phyloP scores from a whole-genome alignment of 1,140 invertebrate genomes.

The Lepidostoma basale region DNA sequence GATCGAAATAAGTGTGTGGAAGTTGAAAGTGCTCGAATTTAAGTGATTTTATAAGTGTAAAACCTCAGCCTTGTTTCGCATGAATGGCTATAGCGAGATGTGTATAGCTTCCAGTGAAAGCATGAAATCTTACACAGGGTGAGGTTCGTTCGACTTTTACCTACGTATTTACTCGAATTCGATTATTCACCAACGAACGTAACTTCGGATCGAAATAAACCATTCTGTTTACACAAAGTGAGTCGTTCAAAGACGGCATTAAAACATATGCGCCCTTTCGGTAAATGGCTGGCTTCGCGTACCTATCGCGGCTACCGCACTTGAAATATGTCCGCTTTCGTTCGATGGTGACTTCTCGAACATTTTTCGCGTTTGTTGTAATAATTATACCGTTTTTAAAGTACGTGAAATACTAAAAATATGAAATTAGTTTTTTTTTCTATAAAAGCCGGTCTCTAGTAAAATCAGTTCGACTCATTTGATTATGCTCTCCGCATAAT shows the following conservation, averaged over 20 bases:
- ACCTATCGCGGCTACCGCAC: slow-evolving; percentile 30
- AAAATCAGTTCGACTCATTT: neutral
- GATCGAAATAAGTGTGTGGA: slow-evolving; percentile 13
- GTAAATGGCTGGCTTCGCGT: slow-evolving; percentile 30
- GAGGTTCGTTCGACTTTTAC: slow-evolving; percentile 29
- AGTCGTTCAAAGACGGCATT: slow-evolving; percentile 23
- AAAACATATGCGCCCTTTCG: slow-evolving; percentile 35
- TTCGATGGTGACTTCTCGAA: slow-evolving; percentile 35
- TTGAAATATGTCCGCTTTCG: slow-evolving; percentile 36
- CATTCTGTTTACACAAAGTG: neutral
- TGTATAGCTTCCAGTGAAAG: slow-evolving; percentile 35
- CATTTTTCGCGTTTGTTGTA: too few species aligned
- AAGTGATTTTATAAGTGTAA: slow-evolving; percentile 30
- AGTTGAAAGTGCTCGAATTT: slow-evolving; percentile 20
- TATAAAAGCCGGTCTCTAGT: neutral
- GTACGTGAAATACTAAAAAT: too few species aligned
- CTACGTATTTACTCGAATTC: slow-evolving; percentile 25
- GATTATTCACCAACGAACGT: slow-evolving; percentile 31
- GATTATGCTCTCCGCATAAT: neutral
- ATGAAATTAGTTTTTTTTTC: neutral
- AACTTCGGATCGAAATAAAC: neutral
- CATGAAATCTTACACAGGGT: slow-evolving; percentile 38
- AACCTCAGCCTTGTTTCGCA: slow-evolving; percentile 24
- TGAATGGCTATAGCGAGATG: slow-evolving; percentile 29
- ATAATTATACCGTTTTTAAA: too few species aligned